Evolutionary conservation across 1,140 invertebrate species (phyloP).

Genomic region (Geopemphigus sp.): DNA sequence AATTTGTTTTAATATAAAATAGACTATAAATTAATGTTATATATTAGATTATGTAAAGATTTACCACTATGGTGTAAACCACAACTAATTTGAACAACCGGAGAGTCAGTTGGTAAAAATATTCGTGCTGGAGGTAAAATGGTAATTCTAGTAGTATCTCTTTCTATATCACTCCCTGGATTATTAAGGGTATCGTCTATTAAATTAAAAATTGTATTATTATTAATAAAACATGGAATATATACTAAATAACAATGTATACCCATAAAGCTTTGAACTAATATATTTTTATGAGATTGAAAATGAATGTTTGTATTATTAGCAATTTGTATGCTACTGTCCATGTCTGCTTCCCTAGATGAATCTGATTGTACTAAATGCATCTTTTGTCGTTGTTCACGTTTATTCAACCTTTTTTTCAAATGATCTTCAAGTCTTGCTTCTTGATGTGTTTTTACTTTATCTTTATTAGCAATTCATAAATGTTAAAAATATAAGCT

Average conservation of each 20-base stretch:
- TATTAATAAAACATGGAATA: not conserved
- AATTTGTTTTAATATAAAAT: not conserved
- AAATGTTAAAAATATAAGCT: not conserved
- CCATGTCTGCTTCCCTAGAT: not conserved
- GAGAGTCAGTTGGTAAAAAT: constrained; percentile 65
- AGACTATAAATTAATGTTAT: constrained; percentile 4
- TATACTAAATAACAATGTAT: not conserved
- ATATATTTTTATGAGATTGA: constrained; percentile 15
- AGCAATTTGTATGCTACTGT: not conserved
- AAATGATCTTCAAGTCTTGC: constrained; percentile 62
- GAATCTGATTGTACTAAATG: constrained; percentile 9
- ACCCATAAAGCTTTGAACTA: constrained; percentile 14
- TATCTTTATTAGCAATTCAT: constrained; percentile 1
- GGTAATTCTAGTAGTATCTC: constrained; percentile 66
- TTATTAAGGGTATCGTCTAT: constrained; percentile 27
- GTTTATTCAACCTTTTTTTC: constrained; percentile 61
- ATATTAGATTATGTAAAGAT: not conserved
- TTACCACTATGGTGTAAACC: constrained; percentile 83
- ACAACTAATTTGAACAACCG: constrained; percentile 79
- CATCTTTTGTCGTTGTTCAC: constrained; percentile 61
- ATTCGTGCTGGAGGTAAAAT: constrained; percentile 77
- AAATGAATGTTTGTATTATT: constrained; percentile 37
- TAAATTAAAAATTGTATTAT: not conserved
- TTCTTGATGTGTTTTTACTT: constrained; percentile 57
- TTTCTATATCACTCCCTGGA: constrained; percentile 61